These are phyloP conservation scores for Lasioglossum calceatum DNA, from an alignment of 2,888 invertebrate genomes.

Conservation along the genomic window DNA sequence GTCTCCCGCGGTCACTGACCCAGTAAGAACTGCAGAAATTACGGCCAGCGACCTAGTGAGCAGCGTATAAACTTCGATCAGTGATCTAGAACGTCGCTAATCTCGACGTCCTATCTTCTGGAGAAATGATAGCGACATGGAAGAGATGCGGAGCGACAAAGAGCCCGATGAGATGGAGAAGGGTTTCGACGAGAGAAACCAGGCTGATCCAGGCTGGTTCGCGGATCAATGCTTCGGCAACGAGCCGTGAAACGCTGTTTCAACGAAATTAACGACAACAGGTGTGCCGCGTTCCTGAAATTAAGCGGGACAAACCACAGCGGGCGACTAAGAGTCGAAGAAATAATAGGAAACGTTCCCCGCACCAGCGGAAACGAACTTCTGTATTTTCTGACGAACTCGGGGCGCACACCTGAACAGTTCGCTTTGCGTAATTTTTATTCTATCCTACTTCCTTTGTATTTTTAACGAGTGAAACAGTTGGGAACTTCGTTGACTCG, in stretches of 20 bases:
- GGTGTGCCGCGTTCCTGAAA: constrained; percentile 11
- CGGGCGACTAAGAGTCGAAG: background rate
- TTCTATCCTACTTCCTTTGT: background rate
- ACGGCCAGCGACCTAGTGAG: background rate
- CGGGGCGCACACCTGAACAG: background rate
- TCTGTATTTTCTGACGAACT: background rate
- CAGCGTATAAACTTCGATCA: background rate
- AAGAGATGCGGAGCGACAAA: background rate
- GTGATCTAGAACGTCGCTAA: background rate
- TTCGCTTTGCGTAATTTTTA: background rate
- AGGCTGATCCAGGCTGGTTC: background rate
- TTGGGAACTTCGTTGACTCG: background rate
- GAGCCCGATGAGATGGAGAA: background rate
- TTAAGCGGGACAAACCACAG: background rate
- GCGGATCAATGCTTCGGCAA: constrained; percentile 1
- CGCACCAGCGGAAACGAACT: background rate
- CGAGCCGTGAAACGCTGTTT: background rate
- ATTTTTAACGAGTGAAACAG: background rate
- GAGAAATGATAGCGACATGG: background rate
- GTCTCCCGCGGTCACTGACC: background rate
- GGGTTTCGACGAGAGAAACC: background rate
- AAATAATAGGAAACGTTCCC: background rate
- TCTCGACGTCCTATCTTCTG: background rate
- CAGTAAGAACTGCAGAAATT: background rate
- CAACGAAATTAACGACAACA: constrained; percentile 13